phyloP scores from a whole-genome alignment of 2,113 vertebrate genomes.

The Pogonocichla stellata region DNA sequence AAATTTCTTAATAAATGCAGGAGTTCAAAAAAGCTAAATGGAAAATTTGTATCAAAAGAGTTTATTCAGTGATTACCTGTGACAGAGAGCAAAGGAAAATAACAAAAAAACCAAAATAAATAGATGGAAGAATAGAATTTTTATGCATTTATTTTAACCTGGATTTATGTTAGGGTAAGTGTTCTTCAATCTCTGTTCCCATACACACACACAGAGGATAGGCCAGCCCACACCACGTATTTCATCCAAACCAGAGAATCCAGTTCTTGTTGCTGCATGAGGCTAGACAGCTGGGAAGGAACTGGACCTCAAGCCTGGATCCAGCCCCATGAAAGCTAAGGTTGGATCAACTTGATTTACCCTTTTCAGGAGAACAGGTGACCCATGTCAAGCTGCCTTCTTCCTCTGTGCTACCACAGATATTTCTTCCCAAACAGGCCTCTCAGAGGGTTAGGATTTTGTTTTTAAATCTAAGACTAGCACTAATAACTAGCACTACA shows the following conservation, averaged over 20 bases:
- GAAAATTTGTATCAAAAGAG: not conserved
- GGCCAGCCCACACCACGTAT: not conserved
- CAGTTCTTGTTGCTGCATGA: not conserved
- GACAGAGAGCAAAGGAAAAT: not conserved
- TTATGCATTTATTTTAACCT: not conserved
- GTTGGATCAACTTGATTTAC: not conserved
- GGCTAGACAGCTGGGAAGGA: not conserved
- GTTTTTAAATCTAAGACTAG: not conserved
- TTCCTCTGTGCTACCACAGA: not conserved
- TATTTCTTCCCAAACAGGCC: not conserved
- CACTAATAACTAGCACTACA: not conserved
- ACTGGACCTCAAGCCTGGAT: not conserved
- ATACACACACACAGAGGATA: not conserved
- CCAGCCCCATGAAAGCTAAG: not conserved
- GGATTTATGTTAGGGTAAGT: not conserved
- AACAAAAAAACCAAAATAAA: not conserved
- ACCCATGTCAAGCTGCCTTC: not conserved
- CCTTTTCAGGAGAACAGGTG: not conserved
- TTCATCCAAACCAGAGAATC: not conserved
- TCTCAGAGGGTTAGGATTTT: not conserved
- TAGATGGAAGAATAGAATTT: not conserved
- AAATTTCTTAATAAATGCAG: constrained; percentile 5
- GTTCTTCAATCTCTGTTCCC: not conserved
- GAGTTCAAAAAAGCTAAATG: not conserved
- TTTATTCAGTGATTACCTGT: not conserved